Conservation (phyloP, 1,140 invertebrate genomes). For the Solen grandis region DNA sequence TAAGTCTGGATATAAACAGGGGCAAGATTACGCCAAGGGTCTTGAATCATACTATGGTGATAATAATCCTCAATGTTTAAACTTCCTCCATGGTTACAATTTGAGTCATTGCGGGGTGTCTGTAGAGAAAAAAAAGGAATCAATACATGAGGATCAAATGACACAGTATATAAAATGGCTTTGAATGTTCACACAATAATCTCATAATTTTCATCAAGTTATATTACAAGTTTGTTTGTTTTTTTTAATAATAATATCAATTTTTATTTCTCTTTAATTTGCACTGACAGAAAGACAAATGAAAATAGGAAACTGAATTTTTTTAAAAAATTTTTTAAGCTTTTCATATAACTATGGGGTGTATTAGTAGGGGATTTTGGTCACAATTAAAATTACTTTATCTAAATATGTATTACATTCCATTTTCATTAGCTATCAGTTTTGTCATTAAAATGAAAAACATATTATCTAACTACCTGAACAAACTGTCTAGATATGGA, state of each 20-base stretch:
- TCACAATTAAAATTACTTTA: too few species aligned
- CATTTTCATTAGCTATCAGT: too few species aligned
- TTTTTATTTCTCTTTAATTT: not conserved
- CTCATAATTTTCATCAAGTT: not conserved
- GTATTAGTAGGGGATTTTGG: too few species aligned
- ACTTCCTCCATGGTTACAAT: slow-evolving; percentile 66
- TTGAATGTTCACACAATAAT: not conserved
- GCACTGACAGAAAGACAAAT: not conserved
- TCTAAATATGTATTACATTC: too few species aligned
- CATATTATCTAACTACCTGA: slow-evolving; percentile 32
- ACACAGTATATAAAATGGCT: not conserved
- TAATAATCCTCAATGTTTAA: slow-evolving; percentile 69
- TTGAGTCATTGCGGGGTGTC: slow-evolving; percentile 55
- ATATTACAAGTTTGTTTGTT: not conserved
- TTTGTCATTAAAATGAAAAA: too few species aligned
- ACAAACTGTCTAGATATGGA: slow-evolving; percentile 43
- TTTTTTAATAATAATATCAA: not conserved
- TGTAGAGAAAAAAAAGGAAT: slow-evolving; percentile 21
- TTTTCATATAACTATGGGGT: too few species aligned
- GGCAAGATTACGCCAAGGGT: slow-evolving; percentile 67
- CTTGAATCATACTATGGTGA: slow-evolving; percentile 67
- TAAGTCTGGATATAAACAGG: slow-evolving; percentile 59
- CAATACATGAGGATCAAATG: not conserved
- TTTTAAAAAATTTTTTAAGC: too few species aligned
- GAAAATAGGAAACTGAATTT: too few species aligned